Evolutionary conservation across 2,888 invertebrate species (phyloP), one percentile per base, ranked within the genome.

Genomic region (Melanophora roralis): DNA sequence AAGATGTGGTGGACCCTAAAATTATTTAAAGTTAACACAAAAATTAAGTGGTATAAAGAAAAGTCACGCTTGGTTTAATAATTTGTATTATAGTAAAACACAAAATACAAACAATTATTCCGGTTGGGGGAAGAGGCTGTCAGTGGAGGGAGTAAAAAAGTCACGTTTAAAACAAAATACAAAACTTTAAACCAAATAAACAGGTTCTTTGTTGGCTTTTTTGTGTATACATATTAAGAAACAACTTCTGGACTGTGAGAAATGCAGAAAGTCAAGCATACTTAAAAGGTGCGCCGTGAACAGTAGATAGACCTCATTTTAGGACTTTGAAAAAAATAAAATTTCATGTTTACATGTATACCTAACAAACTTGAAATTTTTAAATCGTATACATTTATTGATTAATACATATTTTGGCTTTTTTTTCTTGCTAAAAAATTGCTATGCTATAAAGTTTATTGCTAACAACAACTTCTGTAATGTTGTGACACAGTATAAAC

Each of bases 241-340:
- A 45, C 12, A 73, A 40, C 57, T 75, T 23, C 68, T 69, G 40
- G 21, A 19, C 47, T 62, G 1, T 57, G 47, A 55, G 32, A 64
- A 76, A 53, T 57, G 62, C 69, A 76, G 64, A 74, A 68, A 36
- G 12, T 57, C 9, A 76, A 57, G 47, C 51, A 51, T 51, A n/a
- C n/a, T n/a, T n/a, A 43, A 69, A 76, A 76, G 69, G 69, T 69
- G 68, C 40, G 69, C 76, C 55, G 34, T 27, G 27, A 32, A 43
- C 34, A 60, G 38, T 4, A 76, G 68, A 32, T 69, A 62, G 60
- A 49, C 62, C 32, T 76, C 62, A 49, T 64, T 76, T 69, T 76
- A 76, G 76, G 76, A 67, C 76, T 55, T 47, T 19, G n/a, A 76
- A 76, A 76, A 53, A 60, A 69, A 27, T 3, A 27, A 75, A 64